These are phyloP conservation scores for Irena cyanogastra DNA, from an alignment of 2,113 vertebrate genomes.

Conservation along the genomic window DNA sequence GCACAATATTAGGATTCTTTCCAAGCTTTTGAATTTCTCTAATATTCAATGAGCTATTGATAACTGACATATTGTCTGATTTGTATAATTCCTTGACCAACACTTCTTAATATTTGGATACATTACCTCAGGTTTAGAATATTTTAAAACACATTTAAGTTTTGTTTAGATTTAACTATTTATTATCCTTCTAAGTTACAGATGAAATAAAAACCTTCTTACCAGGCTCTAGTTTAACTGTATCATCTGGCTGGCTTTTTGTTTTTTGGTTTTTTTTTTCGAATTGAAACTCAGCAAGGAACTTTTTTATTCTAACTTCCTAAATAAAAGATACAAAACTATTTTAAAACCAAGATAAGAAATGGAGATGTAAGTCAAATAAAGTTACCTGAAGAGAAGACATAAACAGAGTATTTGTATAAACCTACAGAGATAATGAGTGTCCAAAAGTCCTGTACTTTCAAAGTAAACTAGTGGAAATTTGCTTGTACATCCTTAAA, in stretches of 20 bases:
- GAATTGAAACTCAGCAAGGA: neutral
- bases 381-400: neutral
- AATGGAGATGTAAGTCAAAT: neutral
- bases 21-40: neutral
- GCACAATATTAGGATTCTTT: neutral
- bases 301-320: neutral
- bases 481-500: neutral
- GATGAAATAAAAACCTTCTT: neutral
- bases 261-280: neutral
- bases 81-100: neutral
- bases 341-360: neutral
- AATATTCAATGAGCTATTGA: neutral
- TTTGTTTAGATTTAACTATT: neutral
- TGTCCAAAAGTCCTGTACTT: neutral
- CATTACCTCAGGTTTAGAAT: neutral
- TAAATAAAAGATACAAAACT: neutral
- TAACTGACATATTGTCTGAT: neutral
- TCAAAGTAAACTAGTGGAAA: neutral
- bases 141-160: fast-evolving
- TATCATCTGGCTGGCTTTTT: neutral
- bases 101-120: neutral
- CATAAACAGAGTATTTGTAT: neutral
- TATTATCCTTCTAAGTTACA: neutral
- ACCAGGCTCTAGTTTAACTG: neutral
- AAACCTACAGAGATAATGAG: neutral